Percentiles rank a stretch among this genome's conserved stretches.
These are phyloP conservation scores for Lophotis ruficrista DNA, from an alignment of 2,113 vertebrate genomes.

Conservation along the genomic window DNA sequence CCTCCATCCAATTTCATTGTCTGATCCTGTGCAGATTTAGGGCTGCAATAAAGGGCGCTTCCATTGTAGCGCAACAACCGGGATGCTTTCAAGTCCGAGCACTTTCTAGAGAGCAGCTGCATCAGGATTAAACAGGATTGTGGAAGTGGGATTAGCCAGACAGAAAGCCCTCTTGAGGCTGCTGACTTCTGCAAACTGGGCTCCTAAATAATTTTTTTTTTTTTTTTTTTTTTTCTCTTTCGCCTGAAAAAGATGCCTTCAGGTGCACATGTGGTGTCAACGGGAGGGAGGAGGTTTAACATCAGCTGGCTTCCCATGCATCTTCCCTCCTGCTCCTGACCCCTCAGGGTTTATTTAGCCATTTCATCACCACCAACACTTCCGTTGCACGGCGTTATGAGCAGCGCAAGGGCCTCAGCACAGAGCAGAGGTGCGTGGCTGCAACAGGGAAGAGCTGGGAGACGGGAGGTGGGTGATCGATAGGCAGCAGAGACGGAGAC, in stretches of 20 bases:
- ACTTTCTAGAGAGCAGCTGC: slow-evolving; percentile 68
- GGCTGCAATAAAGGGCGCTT: slow-evolving; percentile 53
- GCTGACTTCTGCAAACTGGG: slow-evolving; percentile 24
- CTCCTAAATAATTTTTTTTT: neutral
- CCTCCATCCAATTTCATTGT: slow-evolving; percentile 71
- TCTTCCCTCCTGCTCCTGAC: neutral
- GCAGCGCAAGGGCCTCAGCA: neutral
- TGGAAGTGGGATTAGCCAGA: slow-evolving; percentile 45
- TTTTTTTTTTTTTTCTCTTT: neutral
- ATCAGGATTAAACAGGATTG: slow-evolving; percentile 69
- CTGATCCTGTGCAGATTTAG: slow-evolving; percentile 59
- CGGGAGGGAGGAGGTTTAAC: neutral
- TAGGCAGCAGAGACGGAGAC: slow-evolving; percentile 9
- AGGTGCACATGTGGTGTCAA: neutral
- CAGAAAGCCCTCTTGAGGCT: slow-evolving; percentile 35
- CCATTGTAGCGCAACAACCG: slow-evolving; percentile 61
- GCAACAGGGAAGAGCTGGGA: neutral
- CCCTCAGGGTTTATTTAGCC: neutral
- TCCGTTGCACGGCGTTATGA: neutral
- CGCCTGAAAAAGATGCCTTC: neutral
- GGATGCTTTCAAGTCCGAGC: slow-evolving; percentile 66
- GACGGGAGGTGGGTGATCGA: neutral
- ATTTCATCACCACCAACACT: neutral
- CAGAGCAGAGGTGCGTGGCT: neutral
- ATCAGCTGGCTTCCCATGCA: neutral